These are phyloP conservation scores for Arion vulgaris DNA, from an alignment of 1,140 invertebrate genomes.

Conservation along the genomic window DNA sequence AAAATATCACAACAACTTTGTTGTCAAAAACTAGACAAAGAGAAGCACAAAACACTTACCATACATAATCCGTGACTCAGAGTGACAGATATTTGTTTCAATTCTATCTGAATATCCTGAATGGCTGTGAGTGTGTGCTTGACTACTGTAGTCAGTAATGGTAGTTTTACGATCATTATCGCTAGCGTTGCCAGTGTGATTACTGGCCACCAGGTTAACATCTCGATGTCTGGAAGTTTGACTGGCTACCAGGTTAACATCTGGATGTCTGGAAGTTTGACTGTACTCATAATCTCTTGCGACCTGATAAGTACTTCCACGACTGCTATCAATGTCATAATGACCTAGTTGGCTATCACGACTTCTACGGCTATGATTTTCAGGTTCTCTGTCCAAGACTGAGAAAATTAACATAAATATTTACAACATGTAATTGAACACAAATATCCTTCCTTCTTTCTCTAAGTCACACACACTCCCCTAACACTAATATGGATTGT, in stretches of 20 bases:
- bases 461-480: too few relatives aligned
- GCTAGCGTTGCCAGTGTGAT: slow-evolving; percentile 33
- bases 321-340: slow-evolving; percentile 69
- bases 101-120: too few relatives aligned
- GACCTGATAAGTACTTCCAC: slow-evolving; percentile 73
- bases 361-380: slow-evolving; percentile 60
- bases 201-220: slow-evolving; percentile 73
- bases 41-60: background rate
- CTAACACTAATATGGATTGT: too few relatives aligned
- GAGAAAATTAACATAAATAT: slow-evolving; percentile 1
- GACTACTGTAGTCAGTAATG: background rate
- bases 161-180: background rate
- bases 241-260: slow-evolving; percentile 72
- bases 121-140: slow-evolving; percentile 11
- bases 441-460: too few relatives aligned
- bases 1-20: background rate
- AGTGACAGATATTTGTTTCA: background rate
- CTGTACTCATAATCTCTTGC: slow-evolving; percentile 71
- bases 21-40: background rate
- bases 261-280: slow-evolving; percentile 57
- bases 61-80: background rate
- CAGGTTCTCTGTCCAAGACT: too few relatives aligned
- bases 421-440: too few relatives aligned
- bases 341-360: slow-evolving; percentile 61
- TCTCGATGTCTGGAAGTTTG: slow-evolving; percentile 58